phyloP scores from a whole-genome alignment of 1,140 invertebrate genomes.

The Leptinotarsa lineolata region DNA sequence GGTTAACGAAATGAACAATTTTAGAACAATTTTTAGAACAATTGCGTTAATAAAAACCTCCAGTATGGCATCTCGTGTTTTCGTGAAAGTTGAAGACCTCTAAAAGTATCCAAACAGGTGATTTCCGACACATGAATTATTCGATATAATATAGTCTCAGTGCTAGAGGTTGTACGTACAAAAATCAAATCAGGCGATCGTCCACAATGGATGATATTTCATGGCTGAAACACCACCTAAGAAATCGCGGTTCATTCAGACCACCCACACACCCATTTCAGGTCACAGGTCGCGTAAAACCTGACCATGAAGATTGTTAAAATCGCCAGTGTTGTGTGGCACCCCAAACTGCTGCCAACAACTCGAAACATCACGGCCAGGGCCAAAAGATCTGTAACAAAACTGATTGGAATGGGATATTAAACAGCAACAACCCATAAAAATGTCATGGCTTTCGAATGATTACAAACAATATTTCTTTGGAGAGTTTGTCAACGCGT shows the following conservation, averaged over 20 bases:
- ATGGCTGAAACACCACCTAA: neutral
- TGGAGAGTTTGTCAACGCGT: neutral
- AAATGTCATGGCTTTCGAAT: neutral
- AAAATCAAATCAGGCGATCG: no score
- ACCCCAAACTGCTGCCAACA: constrained; percentile 7
- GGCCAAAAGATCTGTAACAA: constrained; percentile 6
- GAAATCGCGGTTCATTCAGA: neutral
- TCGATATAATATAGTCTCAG: no score
- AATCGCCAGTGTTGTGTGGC: neutral
- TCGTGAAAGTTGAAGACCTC: no score
- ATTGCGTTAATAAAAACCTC: no score
- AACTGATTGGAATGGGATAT: constrained; percentile 3
- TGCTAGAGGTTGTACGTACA: no score
- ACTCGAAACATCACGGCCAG: neutral
- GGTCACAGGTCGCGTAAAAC: neutral
- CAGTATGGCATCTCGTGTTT: no score
- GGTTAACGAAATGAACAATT: no score
- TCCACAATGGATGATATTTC: neutral
- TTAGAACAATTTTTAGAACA: no score
- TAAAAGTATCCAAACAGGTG: no score
- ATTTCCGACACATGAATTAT: no score
- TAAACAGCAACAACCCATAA: neutral
- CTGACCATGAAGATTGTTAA: neutral
- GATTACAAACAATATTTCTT: constrained; percentile 5
- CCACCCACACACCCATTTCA: neutral